A percentile compares a stretch with the other conserved stretches of the same genome.
Evolutionary conservation across 2,888 invertebrate genomes (phyloP).

Genomic region (Hypena proboscidalis): DNA sequence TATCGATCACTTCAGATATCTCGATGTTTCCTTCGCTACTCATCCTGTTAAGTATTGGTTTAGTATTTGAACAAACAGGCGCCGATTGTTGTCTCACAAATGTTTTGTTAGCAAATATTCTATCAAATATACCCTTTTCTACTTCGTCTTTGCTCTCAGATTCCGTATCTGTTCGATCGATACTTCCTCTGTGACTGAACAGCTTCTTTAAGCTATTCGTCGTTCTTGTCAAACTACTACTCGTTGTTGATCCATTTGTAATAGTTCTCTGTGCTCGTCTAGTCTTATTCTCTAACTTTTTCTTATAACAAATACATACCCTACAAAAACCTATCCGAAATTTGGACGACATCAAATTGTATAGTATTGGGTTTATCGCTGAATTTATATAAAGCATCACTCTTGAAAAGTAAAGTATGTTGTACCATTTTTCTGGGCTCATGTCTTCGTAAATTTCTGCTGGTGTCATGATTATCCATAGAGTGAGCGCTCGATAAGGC

Average conservation of each 20-base stretch:
- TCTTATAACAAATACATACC: conserved; percentile 86
- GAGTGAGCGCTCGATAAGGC: conserved; percentile 92
- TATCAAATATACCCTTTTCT: conserved; percentile 63
- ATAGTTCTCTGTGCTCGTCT: conserved; percentile 79
- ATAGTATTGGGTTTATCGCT: conserved; percentile 95
- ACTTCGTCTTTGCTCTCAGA: conserved; percentile 60
- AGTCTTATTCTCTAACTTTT: conserved; percentile 69
- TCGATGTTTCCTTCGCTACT: conserved; percentile 73
- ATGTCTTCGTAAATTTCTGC: conserved; percentile 88
- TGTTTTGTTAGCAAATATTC: conserved; percentile 66
- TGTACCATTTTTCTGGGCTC: conserved; percentile 92
- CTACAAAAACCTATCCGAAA: conserved; percentile 92
- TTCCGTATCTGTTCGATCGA: conserved; percentile 71
- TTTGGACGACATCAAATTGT: conserved; percentile 96
- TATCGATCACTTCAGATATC: conserved; percentile 45
- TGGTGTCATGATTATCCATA: conserved; percentile 93
- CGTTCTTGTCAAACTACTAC: conserved; percentile 86
- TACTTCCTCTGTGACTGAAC: conserved; percentile 73
- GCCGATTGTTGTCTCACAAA: conserved; percentile 77
- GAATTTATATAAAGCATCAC: conserved; percentile 96
- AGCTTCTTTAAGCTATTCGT: conserved; percentile 85
- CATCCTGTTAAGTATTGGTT: conserved; percentile 68
- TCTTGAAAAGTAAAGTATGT: conserved; percentile 92
- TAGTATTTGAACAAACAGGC: conserved; percentile 65
- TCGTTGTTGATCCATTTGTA: conserved; percentile 86